phyloP scores from a whole-genome alignment of 2,888 invertebrate genomes.

The Yponomeuta cagnagella region DNA sequence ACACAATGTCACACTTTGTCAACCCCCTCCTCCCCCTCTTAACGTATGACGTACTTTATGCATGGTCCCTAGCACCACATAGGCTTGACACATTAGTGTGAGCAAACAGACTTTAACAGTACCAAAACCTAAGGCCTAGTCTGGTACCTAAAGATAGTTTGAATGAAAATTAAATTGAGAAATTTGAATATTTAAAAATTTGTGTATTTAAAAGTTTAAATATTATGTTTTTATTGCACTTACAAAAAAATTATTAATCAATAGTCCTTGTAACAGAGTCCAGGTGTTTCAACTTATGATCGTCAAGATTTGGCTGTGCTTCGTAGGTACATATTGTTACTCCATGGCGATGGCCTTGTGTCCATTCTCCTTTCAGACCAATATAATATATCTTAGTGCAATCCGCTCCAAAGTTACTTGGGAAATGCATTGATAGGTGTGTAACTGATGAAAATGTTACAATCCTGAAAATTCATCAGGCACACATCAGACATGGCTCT shows the following conservation, averaged over 20 bases:
- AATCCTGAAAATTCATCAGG: slow-evolving; percentile 77
- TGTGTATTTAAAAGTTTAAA: too few species aligned
- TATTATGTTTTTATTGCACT: neutral
- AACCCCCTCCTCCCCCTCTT: too few species aligned
- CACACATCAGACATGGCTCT: slow-evolving; percentile 16
- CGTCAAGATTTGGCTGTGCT: slow-evolving; percentile 86
- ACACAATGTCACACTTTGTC: too few species aligned
- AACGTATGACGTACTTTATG: too few species aligned
- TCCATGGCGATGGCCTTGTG: slow-evolving; percentile 88
- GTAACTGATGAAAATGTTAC: slow-evolving; percentile 93
- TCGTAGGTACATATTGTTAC: slow-evolving; percentile 96
- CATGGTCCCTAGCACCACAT: too few species aligned
- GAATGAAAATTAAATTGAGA: too few species aligned
- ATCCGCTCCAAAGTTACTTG: slow-evolving; percentile 91
- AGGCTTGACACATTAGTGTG: too few species aligned
- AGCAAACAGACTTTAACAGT: too few species aligned
- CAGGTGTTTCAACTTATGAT: slow-evolving; percentile 84
- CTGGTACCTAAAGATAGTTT: too few species aligned
- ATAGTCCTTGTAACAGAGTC: slow-evolving; percentile 78
- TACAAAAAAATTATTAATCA: neutral
- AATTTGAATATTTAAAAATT: too few species aligned
- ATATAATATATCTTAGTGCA: slow-evolving; percentile 93
- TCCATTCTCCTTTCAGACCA: slow-evolving; percentile 95
- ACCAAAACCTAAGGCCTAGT: too few species aligned
- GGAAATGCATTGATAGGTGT: slow-evolving; percentile 93